These are phyloP conservation scores for Connochaetes taurinus DNA, from an alignment of 2,113 vertebrate genomes.

Conservation along the genomic window DNA sequence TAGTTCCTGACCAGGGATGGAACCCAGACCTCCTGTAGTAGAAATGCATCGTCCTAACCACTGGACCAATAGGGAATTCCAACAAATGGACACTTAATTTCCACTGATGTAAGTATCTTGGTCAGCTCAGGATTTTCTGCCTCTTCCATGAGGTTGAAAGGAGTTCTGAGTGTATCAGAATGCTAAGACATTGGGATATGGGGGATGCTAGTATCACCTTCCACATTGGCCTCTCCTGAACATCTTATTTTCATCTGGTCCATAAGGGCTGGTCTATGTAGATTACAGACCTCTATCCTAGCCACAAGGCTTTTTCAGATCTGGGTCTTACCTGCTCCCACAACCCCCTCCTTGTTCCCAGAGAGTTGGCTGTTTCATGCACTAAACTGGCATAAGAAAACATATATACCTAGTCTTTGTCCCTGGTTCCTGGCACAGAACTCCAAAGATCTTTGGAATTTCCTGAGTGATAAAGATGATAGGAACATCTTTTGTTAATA, in stretches of 20 bases:
- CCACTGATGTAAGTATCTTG: neutral
- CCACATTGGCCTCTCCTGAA: neutral
- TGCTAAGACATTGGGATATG: neutral
- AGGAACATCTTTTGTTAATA: neutral
- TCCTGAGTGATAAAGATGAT: neutral
- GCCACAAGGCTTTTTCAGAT: neutral
- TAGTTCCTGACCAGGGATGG: neutral
- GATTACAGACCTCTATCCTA: neutral
- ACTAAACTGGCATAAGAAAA: neutral
- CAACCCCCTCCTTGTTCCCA: neutral
- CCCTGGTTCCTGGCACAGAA: neutral
- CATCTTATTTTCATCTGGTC: neutral
- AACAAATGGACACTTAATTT: neutral
- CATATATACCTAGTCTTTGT: neutral
- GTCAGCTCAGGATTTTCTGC: neutral
- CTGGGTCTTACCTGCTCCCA: neutral
- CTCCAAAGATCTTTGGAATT: neutral
- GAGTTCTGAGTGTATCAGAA: neutral
- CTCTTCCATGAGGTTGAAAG: neutral
- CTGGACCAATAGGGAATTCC: neutral
- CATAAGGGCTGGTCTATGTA: neutral
- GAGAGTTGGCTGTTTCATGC: neutral
- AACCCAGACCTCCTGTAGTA: neutral
- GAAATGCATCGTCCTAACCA: neutral
- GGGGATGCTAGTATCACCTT: neutral